A percentile compares a stretch with the other conserved stretches of the same genome.
phyloP scores from a whole-genome alignment of 2,888 invertebrate species.

The Carpatolechia fugitivella region DNA sequence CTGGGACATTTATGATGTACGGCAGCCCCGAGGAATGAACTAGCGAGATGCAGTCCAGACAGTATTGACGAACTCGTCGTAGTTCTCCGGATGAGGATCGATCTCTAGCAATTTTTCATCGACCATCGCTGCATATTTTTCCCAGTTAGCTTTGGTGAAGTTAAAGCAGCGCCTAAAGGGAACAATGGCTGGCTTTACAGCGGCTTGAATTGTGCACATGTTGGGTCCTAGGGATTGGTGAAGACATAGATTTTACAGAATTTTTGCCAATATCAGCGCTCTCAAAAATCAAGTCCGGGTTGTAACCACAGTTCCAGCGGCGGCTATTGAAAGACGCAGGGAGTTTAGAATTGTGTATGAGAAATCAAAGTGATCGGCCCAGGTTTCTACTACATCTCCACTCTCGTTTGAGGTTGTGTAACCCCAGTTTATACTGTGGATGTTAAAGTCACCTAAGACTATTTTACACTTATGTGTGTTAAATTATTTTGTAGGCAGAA shows the following conservation, averaged over 20 bases:
- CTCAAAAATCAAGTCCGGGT: neutral
- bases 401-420: too few species aligned
- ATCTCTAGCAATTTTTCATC: neutral
- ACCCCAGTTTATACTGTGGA: too few species aligned
- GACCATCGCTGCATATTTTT: neutral
- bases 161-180: neutral
- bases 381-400: too few species aligned
- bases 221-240: neutral
- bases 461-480: neutral
- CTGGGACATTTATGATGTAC: too few species aligned
- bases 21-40: neutral
- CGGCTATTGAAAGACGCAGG: neutral
- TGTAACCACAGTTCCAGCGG: neutral
- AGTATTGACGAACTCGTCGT: neutral
- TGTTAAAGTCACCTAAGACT: too few species aligned
- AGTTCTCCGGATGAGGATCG: neutral
- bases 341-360: neutral
- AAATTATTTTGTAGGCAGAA: neutral
- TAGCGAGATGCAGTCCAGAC: neutral
- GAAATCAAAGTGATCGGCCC: too few species aligned
- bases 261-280: neutral
- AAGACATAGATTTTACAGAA: neutral
- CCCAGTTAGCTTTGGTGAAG: neutral
- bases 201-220: too few species aligned
- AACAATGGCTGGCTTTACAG: too few species aligned